Evolutionary conservation across 2,113 vertebrate species (phyloP).

Genomic region (Donacobius atricapilla): DNA sequence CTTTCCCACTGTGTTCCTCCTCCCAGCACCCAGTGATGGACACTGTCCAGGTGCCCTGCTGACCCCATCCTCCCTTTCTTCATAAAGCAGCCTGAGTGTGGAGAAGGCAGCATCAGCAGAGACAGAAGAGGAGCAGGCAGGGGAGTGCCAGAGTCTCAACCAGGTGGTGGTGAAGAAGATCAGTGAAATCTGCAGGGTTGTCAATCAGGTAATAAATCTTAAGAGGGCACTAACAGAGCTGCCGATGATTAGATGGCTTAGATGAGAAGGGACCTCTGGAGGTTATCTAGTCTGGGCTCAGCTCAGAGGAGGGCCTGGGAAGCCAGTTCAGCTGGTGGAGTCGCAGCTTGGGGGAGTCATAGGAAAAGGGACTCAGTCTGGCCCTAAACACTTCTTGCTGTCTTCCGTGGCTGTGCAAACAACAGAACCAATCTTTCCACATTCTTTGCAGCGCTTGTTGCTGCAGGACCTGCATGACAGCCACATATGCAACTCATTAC

Average conservation of each 20-base stretch:
- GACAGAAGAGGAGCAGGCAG: constrained; percentile 75
- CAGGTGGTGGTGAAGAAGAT: constrained; percentile 87
- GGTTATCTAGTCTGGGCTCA: background rate
- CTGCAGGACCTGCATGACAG: constrained; percentile 96
- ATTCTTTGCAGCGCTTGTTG: constrained; percentile 83
- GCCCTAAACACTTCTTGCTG: background rate
- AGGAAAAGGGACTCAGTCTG: background rate
- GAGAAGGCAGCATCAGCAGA: constrained; percentile 56
- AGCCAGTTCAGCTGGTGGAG: background rate
- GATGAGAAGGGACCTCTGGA: background rate
- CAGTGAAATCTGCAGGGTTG: constrained; percentile 91
- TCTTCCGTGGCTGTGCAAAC: background rate
- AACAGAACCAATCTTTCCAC: background rate
- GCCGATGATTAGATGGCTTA: background rate
- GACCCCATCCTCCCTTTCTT: background rate
- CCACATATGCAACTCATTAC: constrained; percentile 90
- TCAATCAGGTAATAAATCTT: constrained; percentile 86
- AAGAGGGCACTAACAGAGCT: background rate
- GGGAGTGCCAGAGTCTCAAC: constrained; percentile 85
- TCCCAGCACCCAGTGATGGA: background rate
- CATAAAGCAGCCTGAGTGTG: constrained; percentile 62
- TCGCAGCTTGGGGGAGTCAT: background rate
- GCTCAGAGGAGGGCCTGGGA: background rate
- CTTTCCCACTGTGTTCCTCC: background rate
- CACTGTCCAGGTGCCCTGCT: background rate